Evolutionary conservation across 2,888 invertebrate species (phyloP).

Genomic region (Agriotes lineatus): DNA sequence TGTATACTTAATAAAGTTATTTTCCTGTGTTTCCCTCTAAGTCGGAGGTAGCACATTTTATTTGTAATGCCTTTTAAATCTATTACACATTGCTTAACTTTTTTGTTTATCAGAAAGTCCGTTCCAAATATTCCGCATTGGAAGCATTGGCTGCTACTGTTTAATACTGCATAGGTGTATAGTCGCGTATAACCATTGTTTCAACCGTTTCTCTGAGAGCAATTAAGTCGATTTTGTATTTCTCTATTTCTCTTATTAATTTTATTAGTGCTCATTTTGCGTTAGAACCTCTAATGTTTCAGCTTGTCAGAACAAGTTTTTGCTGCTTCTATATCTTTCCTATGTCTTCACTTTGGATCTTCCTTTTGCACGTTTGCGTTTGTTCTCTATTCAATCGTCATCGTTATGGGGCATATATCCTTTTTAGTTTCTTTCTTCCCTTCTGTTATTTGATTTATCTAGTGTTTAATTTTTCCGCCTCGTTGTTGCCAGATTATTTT

Average conservation of each 20-base stretch:
- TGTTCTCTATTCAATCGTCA: background rate
- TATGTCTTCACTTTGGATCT: background rate
- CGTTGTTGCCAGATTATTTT: too few relatives aligned
- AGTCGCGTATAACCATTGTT: background rate
- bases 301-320: background rate
- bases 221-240: background rate
- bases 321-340: background rate
- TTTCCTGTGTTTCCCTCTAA: too few relatives aligned
- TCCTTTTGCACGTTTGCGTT: background rate
- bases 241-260: too few relatives aligned
- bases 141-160: background rate
- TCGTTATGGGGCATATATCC: background rate
- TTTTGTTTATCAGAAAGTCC: background rate
- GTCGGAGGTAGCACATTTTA: background rate
- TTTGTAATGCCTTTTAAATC: background rate
- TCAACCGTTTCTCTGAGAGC: background rate
- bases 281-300: background rate
- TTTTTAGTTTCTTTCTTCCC: too few relatives aligned
- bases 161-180: background rate
- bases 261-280: too few relatives aligned
- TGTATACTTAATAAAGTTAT: background rate
- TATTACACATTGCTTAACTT: background rate
- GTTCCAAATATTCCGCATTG: too few relatives aligned
- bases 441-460: too few relatives aligned
- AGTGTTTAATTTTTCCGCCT: too few relatives aligned